Conservation (phyloP, 1,140 invertebrate species). For the Holcopasites calliopsidis region DNA sequence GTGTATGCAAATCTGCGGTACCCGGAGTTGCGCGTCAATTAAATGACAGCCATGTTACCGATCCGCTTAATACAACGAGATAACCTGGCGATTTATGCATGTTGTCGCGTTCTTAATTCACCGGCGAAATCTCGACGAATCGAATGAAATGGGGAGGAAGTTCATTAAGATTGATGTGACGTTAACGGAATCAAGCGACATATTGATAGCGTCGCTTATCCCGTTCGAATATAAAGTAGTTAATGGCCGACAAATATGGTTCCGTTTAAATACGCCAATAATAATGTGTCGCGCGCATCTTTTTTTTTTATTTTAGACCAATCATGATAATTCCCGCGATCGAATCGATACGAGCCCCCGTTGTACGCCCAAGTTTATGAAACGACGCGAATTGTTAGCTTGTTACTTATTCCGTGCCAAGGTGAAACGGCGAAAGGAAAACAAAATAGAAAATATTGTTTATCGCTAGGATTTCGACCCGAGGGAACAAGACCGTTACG, state of each 20-base stretch:
- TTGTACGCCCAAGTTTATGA: too few species aligned
- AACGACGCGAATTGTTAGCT: neutral
- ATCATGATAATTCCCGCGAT: neutral
- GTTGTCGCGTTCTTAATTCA: neutral
- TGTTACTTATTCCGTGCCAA: slow-evolving; percentile 16
- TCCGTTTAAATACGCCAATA: neutral
- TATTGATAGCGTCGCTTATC: slow-evolving; percentile 13
- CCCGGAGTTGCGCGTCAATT: neutral
- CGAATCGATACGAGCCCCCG: neutral
- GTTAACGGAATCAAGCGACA: slow-evolving; percentile 5
- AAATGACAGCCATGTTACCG: neutral
- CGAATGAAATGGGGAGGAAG: slow-evolving; percentile 2
- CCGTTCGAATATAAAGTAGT: neutral
- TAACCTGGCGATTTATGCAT: neutral
- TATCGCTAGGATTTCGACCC: neutral
- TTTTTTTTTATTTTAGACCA: neutral
- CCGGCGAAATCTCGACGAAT: neutral
- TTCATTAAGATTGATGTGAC: slow-evolving; percentile 29
- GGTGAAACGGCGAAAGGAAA: slow-evolving; percentile 8
- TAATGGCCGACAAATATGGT: neutral
- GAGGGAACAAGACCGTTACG: slow-evolving; percentile 20
- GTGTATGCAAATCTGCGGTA: neutral
- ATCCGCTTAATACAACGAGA: neutral
- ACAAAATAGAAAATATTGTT: slow-evolving; percentile 26
- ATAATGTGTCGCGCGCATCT: neutral